Base-by-base conservation (phyloP, 2,888 invertebrate genomes). In the Lacanobia wlatinum region DNA sequence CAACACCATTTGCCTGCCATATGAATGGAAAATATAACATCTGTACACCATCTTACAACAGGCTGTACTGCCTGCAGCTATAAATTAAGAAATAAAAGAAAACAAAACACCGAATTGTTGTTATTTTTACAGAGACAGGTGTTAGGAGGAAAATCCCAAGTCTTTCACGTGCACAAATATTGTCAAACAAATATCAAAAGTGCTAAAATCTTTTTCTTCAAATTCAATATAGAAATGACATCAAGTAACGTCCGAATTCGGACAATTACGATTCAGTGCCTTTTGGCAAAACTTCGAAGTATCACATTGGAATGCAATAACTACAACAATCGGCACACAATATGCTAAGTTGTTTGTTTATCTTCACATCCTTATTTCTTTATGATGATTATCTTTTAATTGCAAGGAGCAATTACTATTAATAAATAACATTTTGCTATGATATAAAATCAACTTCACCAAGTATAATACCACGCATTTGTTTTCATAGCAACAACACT, bases 321-420 rank as follows among this genome's bases (percentile, higher is more conserved):
- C 2, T 40, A 18, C 5, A 62, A 60, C 7, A 55, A 60, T 18
- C 55, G 14, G 53, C 1, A 66, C 21, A 40, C 28, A 53, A 18
- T n/a, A 53, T 48, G n/a, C 12, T 34, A 50, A 50, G 21, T 40
- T 68, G 55, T 61, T 62, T 58, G 43, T 67, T 71, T 38, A 2
- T 46, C 34, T 43, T 50, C 10, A 75, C 12, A 56, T 75, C 43
- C 50, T 60, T 67, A 74, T 60, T 75, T 1, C 23, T 70, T 52
- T 38, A 76, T 28, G 38, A 56, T 0, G 4, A 55, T 56, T 70
- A 76, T 55, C 52, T 68, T 60, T 14, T 38, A 8, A 43, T 55
- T 53, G 40, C n/a, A n/a, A n/a, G n/a, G n/a, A n/a, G n/a, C n/a
- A n/a, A n/a, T n/a, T n/a, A n/a, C n/a, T n/a, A n/a, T n/a, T n/a